These are phyloP conservation scores for Rhineura floridana DNA, from an alignment of 2,113 vertebrate species.

Conservation along the genomic window DNA sequence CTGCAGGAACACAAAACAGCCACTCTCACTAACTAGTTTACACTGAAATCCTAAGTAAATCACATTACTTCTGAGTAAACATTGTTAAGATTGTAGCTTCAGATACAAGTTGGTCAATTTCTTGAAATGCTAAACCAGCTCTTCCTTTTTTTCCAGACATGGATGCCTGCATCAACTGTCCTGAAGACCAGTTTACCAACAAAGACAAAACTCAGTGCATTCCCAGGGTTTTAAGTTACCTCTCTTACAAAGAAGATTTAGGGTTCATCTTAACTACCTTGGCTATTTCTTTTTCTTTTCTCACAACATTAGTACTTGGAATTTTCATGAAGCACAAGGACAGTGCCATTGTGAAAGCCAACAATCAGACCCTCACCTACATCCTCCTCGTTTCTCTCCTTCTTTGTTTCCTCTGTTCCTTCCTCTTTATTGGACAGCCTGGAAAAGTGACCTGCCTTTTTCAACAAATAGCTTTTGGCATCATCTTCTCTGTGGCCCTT, in stretches of 20 bases:
- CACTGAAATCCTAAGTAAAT: too few species aligned
- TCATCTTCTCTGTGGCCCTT: background rate
- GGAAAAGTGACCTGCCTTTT: background rate
- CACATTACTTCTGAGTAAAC: too few species aligned
- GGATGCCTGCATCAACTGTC: background rate
- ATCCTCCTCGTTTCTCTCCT: background rate
- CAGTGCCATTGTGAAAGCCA: background rate
- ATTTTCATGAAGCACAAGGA: background rate
- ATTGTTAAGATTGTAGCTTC: too few species aligned
- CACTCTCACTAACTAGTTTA: too few species aligned
- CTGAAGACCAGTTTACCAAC: background rate
- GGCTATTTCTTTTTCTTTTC: background rate
- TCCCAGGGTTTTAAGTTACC: background rate
- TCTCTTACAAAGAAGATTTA: background rate
- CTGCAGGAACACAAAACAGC: too few species aligned
- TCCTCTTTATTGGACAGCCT: background rate
- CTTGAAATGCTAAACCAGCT: background rate
- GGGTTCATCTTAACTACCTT: background rate
- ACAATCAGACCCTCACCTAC: background rate
- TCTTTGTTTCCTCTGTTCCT: background rate
- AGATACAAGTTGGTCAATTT: background rate
- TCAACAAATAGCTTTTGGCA: background rate
- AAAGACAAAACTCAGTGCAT: background rate
- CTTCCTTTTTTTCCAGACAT: background rate
- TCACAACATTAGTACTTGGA: background rate